A percentile compares a stretch with the other conserved stretches of the same genome.
phyloP scores from a whole-genome alignment of 2,113 vertebrate genomes.

The Tyto alba region DNA sequence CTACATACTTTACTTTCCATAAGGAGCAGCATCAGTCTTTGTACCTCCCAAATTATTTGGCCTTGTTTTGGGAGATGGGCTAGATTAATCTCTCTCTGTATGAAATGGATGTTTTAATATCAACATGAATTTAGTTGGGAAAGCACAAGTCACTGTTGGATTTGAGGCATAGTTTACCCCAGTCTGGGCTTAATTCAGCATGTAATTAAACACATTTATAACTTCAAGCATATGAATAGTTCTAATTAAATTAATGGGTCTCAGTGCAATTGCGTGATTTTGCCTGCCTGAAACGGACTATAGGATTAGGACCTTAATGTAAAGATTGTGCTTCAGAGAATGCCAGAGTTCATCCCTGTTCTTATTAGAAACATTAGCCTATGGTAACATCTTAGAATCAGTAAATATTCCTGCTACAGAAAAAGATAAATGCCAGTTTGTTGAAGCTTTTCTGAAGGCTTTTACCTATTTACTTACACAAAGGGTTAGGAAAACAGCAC shows the following conservation, averaged over 20 bases:
- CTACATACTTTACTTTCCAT: background rate
- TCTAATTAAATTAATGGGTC: constrained; percentile 20
- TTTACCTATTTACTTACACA: background rate
- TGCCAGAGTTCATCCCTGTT: background rate
- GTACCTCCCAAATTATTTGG: background rate
- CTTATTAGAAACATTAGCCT: background rate
- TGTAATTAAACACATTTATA: constrained; percentile 36
- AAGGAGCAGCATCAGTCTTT: background rate
- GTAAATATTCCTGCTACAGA: background rate
- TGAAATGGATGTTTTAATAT: background rate
- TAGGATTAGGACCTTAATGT: background rate
- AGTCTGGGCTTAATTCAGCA: constrained; percentile 9
- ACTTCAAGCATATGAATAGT: constrained; percentile 17
- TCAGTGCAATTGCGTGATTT: background rate
- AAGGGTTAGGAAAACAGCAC: background rate
- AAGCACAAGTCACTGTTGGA: background rate
- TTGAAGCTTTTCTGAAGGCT: background rate
- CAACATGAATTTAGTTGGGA: background rate
- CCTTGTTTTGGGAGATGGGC: background rate
- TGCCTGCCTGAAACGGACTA: background rate
- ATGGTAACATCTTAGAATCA: background rate
- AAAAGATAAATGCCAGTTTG: background rate
- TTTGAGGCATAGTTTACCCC: background rate
- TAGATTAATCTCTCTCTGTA: background rate
- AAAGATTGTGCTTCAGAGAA: background rate